Evolutionary conservation across 1,140 invertebrate genomes (phyloP), one percentile per base, ranked within the genome.

Genomic region (Oedothorax gibbosus): DNA sequence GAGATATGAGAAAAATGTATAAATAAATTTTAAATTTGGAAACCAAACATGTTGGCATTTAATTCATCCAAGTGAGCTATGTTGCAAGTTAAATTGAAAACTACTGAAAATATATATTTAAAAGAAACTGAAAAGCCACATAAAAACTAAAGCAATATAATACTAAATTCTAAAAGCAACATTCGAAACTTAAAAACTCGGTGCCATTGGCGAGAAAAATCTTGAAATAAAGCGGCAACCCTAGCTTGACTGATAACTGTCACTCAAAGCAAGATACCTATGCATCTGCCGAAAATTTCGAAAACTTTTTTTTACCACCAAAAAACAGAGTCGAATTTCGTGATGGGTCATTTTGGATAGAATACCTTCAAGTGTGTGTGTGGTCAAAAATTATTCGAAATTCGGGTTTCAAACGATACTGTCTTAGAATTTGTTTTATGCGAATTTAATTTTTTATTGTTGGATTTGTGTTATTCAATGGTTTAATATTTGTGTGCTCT

Each of bases 201-300:
- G 2, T 2, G n/a, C 4, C 5, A 8, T 75, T 75, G 72, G 72
- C 72, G 72, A 49, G 6, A 60, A 35, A 2, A 21, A 15, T 14
- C 35, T 35, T 60, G 14, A n/a, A 0, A 10, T 12, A 12, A n/a
- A 15, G 11, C 20, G 8, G 77, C 20, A 79, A 79, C 77, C 77
- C 51, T 65, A 51, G 0, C 12, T 15, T 11, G 12, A 64, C 18
- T 56, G 77, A 79, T 79, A 79, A 79, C 77, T 68, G 77, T 79
- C 77, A 79, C 64, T 79, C 77, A 79, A 66, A 56, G 35, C 21
- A 50, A 79, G 56, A 64, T 56, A 68, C 64, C 65, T 69, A 50
- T 54, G 20, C 64, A 64, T 54, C 51, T 66, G 51, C 50, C 51
- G 77, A 53, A 79, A 68, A 68, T 68, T 79, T 68, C 66, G 68